phyloP scores from a whole-genome alignment of 2,113 vertebrate genomes.

The Megatriorchis doriae region DNA sequence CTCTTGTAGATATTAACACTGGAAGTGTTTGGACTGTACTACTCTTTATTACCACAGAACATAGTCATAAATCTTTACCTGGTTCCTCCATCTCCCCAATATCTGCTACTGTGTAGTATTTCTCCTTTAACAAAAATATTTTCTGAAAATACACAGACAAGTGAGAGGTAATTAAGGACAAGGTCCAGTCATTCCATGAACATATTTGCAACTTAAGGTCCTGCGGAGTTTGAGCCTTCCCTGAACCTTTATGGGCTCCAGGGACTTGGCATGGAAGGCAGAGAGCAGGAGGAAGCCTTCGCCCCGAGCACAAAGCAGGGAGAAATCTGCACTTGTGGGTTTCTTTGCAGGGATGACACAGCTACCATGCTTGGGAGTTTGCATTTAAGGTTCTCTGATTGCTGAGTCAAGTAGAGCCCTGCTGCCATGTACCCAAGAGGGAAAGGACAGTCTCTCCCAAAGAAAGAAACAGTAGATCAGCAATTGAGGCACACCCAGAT shows the following conservation, averaged over 20 bases:
- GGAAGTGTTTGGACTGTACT: not conserved
- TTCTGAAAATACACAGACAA: not conserved
- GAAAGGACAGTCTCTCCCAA: not conserved
- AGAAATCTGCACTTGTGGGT: not conserved
- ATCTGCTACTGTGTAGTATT: not conserved
- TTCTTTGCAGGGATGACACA: not conserved
- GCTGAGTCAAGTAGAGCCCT: not conserved
- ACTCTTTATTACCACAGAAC: not conserved
- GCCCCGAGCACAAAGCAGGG: not conserved
- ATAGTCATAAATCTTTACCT: not conserved
- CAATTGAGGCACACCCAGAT: not conserved
- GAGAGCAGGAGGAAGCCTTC: not conserved
- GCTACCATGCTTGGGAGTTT: not conserved
- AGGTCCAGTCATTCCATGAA: not conserved
- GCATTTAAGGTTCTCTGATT: not conserved
- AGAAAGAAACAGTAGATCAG: not conserved
- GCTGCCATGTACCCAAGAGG: not conserved
- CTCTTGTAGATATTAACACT: not conserved
- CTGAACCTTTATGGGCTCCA: not conserved
- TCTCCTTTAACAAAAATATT: not conserved
- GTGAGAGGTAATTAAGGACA: not conserved
- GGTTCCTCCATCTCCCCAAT: not conserved
- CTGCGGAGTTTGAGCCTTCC: not conserved
- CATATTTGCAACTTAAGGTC: not conserved
- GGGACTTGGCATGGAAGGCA: not conserved